Conservation (phyloP, 1,140 invertebrate genomes). For the Anagrus nilaparvatae region DNA sequence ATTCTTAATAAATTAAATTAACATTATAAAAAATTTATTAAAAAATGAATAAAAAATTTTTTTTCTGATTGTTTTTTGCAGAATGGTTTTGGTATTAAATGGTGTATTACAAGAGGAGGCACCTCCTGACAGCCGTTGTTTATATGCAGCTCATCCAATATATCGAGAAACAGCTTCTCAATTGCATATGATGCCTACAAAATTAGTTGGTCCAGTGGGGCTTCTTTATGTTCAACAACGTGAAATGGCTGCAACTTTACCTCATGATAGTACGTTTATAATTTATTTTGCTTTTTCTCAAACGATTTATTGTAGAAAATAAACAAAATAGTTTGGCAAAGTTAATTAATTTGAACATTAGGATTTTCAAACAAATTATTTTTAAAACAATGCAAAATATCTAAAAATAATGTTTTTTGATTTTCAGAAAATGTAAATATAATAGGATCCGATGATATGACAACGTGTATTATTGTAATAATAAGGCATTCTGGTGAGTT, state of each 20-base stretch:
- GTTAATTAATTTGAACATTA: no score
- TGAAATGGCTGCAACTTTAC: constrained; percentile 80
- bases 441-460: constrained; percentile 87
- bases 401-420: background rate
- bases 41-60: no score
- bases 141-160: constrained; percentile 70
- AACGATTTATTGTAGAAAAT: background rate
- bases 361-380: no score
- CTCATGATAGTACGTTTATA: constrained; percentile 73
- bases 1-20: no score
- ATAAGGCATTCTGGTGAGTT: constrained; percentile 80
- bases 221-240: constrained; percentile 82
- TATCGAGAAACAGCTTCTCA: constrained; percentile 75
- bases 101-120: constrained; percentile 77
- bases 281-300: background rate
- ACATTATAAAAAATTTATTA: no score
- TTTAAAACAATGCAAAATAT: constrained; percentile 5
- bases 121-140: constrained; percentile 64
- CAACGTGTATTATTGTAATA: constrained; percentile 85
- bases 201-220: constrained; percentile 72
- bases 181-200: constrained; percentile 61
- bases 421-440: constrained; percentile 73
- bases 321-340: background rate
- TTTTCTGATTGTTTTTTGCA: constrained; percentile 23
- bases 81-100: constrained; percentile 80